These are phyloP conservation scores for Chaitophorus viminalis DNA, from an alignment of 2,888 invertebrate species.

Conservation along the genomic window DNA sequence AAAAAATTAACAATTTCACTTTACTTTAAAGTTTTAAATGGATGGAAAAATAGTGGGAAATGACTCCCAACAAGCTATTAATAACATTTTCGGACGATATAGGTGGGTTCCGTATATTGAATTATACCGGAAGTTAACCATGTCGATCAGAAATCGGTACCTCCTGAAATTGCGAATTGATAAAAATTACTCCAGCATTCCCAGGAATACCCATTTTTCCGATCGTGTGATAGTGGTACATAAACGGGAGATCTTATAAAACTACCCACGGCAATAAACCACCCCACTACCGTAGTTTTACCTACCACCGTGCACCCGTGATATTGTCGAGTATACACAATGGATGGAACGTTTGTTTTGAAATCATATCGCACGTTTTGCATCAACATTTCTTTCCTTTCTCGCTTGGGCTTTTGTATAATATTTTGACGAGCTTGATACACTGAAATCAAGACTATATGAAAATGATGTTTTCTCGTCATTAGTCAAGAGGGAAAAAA, in stretches of 20 bases:
- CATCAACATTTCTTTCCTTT: not conserved
- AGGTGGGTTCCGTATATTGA: not conserved
- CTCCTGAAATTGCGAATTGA: not conserved
- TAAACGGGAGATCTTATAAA: not conserved
- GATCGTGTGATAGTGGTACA: not conserved
- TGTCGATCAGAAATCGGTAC: too few relatives aligned
- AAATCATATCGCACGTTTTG: not conserved
- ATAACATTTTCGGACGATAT: too few relatives aligned
- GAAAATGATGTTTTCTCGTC: not conserved
- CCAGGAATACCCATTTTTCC: conserved; percentile 1
- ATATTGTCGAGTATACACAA: conserved; percentile 12
- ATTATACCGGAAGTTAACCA: not conserved
- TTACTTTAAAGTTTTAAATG: too few relatives aligned
- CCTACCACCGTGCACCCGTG: not conserved
- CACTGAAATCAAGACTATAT: not conserved
- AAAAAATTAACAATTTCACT: not conserved
- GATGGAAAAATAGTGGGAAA: not conserved
- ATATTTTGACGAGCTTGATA: not conserved
- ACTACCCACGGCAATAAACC: not conserved
- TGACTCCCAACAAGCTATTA: not conserved
- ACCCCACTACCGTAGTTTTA: not conserved
- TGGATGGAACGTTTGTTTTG: conserved; percentile 28
- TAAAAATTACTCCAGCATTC: not conserved
- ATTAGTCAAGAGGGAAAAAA: not conserved
- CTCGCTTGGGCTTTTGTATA: not conserved